Conservation (phyloP, 53 echinoderm and acorn worm genomes). For the Henricia sp. region DNA sequence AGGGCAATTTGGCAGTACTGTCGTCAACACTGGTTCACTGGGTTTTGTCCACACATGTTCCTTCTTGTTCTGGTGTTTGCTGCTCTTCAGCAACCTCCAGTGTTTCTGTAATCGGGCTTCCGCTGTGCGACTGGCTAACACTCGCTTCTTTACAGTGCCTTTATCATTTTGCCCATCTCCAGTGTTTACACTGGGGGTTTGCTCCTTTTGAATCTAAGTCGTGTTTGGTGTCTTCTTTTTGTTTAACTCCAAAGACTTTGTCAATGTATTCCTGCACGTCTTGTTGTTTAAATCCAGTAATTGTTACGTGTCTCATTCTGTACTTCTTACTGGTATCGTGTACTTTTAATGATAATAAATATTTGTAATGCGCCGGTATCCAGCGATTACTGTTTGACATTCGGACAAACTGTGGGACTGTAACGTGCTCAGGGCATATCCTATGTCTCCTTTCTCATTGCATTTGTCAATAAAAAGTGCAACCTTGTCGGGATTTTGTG, state of each 20-base stretch:
- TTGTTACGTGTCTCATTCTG: background rate
- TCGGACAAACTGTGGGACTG: background rate
- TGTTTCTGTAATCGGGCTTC: too few relatives aligned
- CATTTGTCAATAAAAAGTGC: background rate
- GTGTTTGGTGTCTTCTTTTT: background rate
- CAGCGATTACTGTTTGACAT: constrained; percentile 3
- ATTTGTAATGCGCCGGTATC: too few relatives aligned
- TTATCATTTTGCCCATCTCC: too few relatives aligned
- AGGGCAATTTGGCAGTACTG: too few relatives aligned
- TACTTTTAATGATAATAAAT: background rate
- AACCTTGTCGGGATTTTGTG: background rate
- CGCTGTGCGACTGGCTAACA: too few relatives aligned
- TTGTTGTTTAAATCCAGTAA: background rate
- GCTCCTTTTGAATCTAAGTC: too few relatives aligned
- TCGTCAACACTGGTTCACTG: too few relatives aligned
- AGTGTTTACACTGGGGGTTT: too few relatives aligned
- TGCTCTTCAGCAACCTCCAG: too few relatives aligned
- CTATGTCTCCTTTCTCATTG: background rate
- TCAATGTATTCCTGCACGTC: background rate
- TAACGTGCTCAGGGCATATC: background rate
- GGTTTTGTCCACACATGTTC: too few relatives aligned
- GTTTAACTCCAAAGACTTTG: background rate
- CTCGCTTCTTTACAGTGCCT: too few relatives aligned
- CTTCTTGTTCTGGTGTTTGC: too few relatives aligned
- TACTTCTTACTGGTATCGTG: background rate